These are phyloP conservation scores for Anomalospiza imberbis DNA, from an alignment of 2,797 vertebrate species.

Conservation along the genomic window DNA sequence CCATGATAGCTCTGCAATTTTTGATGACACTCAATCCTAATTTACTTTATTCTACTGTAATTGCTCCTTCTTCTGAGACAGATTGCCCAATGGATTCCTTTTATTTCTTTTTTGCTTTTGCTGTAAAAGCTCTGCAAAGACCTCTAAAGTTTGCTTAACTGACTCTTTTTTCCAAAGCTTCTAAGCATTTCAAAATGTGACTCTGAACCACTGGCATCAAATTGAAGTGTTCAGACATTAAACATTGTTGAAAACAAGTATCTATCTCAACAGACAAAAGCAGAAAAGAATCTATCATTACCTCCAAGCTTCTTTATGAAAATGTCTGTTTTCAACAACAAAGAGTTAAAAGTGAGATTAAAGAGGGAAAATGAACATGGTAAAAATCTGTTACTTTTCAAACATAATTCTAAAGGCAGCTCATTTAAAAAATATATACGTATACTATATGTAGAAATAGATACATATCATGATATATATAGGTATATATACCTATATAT, in stretches of 20 bases:
- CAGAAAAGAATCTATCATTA: neutral
- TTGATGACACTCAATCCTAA: neutral
- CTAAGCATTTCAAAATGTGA: neutral
- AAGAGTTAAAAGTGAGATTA: neutral
- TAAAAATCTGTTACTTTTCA: neutral
- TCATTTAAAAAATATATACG: fast-evolving
- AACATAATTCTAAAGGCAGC: neutral
- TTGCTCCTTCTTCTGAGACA: neutral
- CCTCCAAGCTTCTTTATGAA: neutral
- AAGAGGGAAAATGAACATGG: neutral
- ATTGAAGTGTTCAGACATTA: neutral
- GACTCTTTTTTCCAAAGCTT: neutral
- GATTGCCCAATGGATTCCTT: neutral
- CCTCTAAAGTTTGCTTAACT: neutral
- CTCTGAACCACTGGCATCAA: neutral
- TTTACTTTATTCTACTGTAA: neutral
- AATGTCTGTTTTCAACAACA: neutral
- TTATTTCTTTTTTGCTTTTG: neutral
- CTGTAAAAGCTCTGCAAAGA: neutral
- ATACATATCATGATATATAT: neutral
- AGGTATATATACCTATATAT: neutral
- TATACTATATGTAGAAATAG: neutral
- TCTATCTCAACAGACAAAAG: neutral
- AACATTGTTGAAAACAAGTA: neutral
- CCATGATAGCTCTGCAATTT: neutral